Base-by-base conservation (phyloP, 2,113 vertebrate genomes). In the Boleophthalmus pectinirostris region DNA sequence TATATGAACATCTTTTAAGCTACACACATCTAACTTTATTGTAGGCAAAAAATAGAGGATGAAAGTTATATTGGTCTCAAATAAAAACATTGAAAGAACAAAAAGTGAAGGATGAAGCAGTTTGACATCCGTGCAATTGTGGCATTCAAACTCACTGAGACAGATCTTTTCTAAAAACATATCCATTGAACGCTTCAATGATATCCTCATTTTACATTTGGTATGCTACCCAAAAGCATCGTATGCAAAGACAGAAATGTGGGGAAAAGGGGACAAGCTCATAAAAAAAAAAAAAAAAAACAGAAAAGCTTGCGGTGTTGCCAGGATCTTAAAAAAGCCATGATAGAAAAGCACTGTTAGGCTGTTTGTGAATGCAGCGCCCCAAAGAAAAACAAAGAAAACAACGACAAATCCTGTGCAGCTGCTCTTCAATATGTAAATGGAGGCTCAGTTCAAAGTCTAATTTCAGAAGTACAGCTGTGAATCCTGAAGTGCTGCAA, bases 371-470 rank as follows among this genome's bases (percentile, higher is more conserved):
- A 58, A 89, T 78, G 77, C 73, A 77, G 63, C 20, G 54, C 77
- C 78, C 69, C 61, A 75, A 85, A 82, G 72, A 83, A 84, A 83
- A 68, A 69, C 47, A 78, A 80, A 79, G 70, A 82, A 83, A 85
- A 87, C 78, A 84, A 78, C 14, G 64, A 73, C 66, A 87, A 80
- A 87, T 82, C 79, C 74, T 79, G 77, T 68, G 73, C 82, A 86
- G 85, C 85, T 87, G 85, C 79, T 86, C 77, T 83, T 87, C 71
- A 76, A 80, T 82, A 86, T 89, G 88, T 87, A 88, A 90, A 88
- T 87, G 68, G 58, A 73, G 76, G 51, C 79, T 73, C 69, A 69
- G 77, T 81, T 78, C 72, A 13, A 69, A 81, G 79, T 82, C 82
- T 81, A 66, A 88, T 84, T 90, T 76, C 68, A 75, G 82, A 58